Evolutionary conservation across 1,140 invertebrate species (phyloP), one percentile per base, ranked within the genome.

Genomic region (Chironomus striatipennis): DNA sequence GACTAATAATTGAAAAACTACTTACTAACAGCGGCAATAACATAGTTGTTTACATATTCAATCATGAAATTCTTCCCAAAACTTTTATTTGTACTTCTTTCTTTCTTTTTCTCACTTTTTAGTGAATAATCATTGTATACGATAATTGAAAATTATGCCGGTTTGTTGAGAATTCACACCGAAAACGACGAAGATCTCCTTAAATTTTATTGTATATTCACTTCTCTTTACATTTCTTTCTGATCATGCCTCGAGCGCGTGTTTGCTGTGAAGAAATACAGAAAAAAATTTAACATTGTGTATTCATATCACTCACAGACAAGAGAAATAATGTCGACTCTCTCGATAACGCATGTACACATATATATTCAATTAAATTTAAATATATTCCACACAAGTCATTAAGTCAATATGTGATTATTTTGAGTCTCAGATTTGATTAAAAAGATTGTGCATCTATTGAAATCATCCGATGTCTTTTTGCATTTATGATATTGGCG

Each of bases 161-260:
- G n/a, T 15, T n/a, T 57, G 12, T 57, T 57, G 12, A 57, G 4
- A 15, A n/a, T 57, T 15, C n/a, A 15, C 47, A n/a, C 9, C 47
- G 8, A n/a, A 57, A 5, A 57, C n/a, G n/a, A 5, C n/a, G 5
- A n/a, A 57, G 12, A 57, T 57, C n/a, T 12, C 9, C 47, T 12
- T 57, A 57, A 57, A 9, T 67, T 17, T 70, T n/a, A 20, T n/a
- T 70, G 65, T 18, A 6, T 18, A 70, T 18, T 70, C 20, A 18
- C 65, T 18, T 70, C 65, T n/a, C 10, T 17, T 18, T 7, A 67
- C 18, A 17, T 7, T 1, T 1, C 7, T 17, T 67, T 67, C 17
- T 70, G 65, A 70, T 70, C 65, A 70, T 70, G 65, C 10, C 18
- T 18, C 65, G 18, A 70, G 65, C 65, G 65, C 65, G 65, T 70